These are phyloP conservation scores for Hipparchia semele DNA, from an alignment of 2,888 invertebrate genomes.

Conservation along the genomic window DNA sequence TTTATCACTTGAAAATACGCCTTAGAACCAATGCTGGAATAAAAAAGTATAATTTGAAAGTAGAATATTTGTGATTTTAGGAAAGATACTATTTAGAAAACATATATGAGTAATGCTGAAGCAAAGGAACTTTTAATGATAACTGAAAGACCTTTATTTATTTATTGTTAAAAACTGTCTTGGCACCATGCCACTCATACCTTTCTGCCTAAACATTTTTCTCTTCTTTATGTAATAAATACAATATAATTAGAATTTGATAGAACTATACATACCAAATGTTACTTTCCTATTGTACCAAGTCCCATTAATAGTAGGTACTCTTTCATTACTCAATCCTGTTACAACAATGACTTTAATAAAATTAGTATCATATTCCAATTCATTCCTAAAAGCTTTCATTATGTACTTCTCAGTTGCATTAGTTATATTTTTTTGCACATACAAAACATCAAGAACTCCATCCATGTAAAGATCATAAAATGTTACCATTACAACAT, in stretches of 20 bases:
- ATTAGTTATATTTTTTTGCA: conserved; percentile 78
- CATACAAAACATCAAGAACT: conserved; percentile 94
- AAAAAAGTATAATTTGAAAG: too few species aligned
- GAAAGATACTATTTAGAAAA: too few species aligned
- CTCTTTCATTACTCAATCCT: conserved; percentile 88
- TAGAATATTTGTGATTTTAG: too few species aligned
- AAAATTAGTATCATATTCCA: conserved; percentile 97
- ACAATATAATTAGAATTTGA: conserved; percentile 13
- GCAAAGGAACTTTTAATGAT: too few species aligned
- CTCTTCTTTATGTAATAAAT: too few species aligned
- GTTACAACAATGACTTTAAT: conserved; percentile 97
- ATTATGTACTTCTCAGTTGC: conserved; percentile 81
- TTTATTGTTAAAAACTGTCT: too few species aligned
- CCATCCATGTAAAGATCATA: conserved; percentile 98
- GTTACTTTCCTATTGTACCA: conserved; percentile 90
- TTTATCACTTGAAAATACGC: too few species aligned
- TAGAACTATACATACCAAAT: conserved; percentile 82
- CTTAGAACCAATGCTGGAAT: too few species aligned
- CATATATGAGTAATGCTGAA: too few species aligned
- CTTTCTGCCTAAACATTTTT: too few species aligned
- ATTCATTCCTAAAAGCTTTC: conserved; percentile 92
- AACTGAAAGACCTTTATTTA: too few species aligned
- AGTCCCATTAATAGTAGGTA: conserved; percentile 88
- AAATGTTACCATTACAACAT: conserved; percentile 93
- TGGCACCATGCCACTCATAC: too few species aligned